These are phyloP conservation scores for Zaprionus davidi DNA, from an alignment of 1,140 invertebrate genomes.

Conservation along the genomic window DNA sequence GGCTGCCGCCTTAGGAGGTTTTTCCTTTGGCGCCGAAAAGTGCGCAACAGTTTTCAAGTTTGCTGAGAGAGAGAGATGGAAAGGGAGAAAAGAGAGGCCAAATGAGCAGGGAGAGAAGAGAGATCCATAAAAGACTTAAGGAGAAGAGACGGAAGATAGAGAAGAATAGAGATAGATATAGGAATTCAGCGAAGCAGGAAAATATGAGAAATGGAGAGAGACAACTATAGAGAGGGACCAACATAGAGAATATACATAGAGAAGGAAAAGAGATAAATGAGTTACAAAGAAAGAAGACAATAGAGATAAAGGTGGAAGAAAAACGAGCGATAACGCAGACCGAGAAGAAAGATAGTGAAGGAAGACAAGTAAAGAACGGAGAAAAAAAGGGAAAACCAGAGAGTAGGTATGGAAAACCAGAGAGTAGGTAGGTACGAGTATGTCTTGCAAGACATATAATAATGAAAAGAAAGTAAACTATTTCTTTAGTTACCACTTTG, in stretches of 20 bases:
- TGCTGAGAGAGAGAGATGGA: not conserved
- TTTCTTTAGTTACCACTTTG: not conserved
- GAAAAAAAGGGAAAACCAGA: too few relatives aligned
- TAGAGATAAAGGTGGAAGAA: not conserved
- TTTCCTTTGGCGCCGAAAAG: conserved; percentile 9
- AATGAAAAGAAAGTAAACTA: not conserved
- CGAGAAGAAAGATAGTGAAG: too few relatives aligned
- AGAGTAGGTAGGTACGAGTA: too few relatives aligned
- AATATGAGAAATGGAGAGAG: too few relatives aligned
- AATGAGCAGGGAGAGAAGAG: not conserved
- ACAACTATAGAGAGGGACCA: too few relatives aligned
- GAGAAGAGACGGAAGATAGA: not conserved
- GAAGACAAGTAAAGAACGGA: too few relatives aligned
- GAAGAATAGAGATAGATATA: too few relatives aligned
- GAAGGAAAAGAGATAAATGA: not conserved
- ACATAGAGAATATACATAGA: not conserved
- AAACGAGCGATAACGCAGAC: too few relatives aligned
- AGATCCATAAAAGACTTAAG: not conserved
- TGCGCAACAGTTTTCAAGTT: conserved; percentile 12
- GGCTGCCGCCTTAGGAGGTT: conserved; percentile 21
- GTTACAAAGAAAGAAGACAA: not conserved
- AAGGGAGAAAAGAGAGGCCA: too few relatives aligned
- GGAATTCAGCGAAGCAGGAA: too few relatives aligned
- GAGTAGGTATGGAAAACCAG: too few relatives aligned
- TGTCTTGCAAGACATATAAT: too few relatives aligned